phyloP scores from a whole-genome alignment of 2,797 vertebrate species.

The Glyptemys insculpta region DNA sequence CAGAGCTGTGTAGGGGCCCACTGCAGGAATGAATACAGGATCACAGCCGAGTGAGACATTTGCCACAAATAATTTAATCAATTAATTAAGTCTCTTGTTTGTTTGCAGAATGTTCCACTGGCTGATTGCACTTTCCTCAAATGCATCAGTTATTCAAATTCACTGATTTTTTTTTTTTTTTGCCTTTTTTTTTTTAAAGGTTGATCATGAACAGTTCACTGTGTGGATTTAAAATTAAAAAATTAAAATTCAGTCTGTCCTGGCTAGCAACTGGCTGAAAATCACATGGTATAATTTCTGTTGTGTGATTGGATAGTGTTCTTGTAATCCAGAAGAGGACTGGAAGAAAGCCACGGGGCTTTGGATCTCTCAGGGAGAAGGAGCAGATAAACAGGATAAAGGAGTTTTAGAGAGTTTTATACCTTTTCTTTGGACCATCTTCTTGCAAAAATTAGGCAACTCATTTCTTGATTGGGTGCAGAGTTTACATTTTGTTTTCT shows the following conservation, averaged over 20 bases:
- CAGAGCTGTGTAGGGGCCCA: slow-evolving; percentile 8
- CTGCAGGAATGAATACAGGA: neutral
- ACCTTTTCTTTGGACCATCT: neutral
- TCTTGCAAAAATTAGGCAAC: neutral
- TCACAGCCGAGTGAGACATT: slow-evolving; percentile 7
- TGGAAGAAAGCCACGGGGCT: neutral
- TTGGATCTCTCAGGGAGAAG: neutral
- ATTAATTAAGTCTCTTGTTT: slow-evolving; percentile 31
- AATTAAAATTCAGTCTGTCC: slow-evolving; percentile 56
- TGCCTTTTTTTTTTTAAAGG: slow-evolving; percentile 30
- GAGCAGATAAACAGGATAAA: neutral
- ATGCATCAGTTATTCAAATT: slow-evolving; percentile 66
- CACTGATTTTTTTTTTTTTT: slow-evolving; percentile 23
- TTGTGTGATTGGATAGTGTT: neutral
- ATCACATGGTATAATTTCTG: neutral
- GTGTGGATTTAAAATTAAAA: slow-evolving; percentile 19
- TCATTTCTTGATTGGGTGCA: neutral
- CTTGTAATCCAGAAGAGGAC: slow-evolving; percentile 18
- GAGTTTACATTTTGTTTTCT: slow-evolving; percentile 21
- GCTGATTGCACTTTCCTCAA: slow-evolving; percentile 53
- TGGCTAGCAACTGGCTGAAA: slow-evolving; percentile 33
- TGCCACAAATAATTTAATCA: slow-evolving; percentile 34
- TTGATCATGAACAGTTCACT: slow-evolving; percentile 50
- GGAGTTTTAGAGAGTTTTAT: neutral
- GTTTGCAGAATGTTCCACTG: slow-evolving; percentile 39